Conservation (phyloP, 2,888 invertebrate species). For the Hecatera dysodea region DNA sequence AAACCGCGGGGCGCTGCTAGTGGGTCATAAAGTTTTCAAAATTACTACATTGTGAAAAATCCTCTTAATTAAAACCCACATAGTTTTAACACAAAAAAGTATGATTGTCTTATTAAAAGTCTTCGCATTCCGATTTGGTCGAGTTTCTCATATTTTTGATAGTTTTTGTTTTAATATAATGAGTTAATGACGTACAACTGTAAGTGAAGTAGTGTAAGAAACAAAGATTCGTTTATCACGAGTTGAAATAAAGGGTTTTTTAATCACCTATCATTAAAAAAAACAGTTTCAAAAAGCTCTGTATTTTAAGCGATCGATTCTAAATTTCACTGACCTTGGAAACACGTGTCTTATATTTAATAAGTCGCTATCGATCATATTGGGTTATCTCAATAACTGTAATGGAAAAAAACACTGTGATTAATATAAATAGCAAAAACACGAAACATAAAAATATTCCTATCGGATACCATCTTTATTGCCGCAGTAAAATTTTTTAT, state of each 20-base stretch:
- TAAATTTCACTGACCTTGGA: neutral
- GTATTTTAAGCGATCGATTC: neutral
- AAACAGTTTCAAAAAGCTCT: neutral
- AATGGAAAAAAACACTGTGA: neutral
- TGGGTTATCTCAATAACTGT: neutral
- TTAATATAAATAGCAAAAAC: no score
- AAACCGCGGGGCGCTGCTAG: no score
- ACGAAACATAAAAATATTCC: neutral
- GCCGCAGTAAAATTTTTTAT: no score
- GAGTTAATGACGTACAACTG: no score
- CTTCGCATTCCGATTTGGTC: neutral
- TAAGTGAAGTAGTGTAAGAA: no score
- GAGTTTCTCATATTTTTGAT: slow-evolving; percentile 12
- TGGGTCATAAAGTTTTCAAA: no score
- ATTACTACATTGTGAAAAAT: neutral
- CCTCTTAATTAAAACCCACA: neutral
- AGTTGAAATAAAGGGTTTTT: neutral
- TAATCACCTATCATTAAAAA: neutral
- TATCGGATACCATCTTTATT: neutral
- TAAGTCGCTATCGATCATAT: neutral
- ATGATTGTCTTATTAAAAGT: slow-evolving; percentile 11
- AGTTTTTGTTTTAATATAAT: slow-evolving; percentile 3
- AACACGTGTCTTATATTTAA: neutral
- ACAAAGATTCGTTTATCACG: neutral
- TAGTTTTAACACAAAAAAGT: neutral